Evolutionary conservation across 2,888 invertebrate genomes (phyloP), one percentile per base, ranked within the genome.

Genomic region (Hermaeophaga mercurialis): DNA sequence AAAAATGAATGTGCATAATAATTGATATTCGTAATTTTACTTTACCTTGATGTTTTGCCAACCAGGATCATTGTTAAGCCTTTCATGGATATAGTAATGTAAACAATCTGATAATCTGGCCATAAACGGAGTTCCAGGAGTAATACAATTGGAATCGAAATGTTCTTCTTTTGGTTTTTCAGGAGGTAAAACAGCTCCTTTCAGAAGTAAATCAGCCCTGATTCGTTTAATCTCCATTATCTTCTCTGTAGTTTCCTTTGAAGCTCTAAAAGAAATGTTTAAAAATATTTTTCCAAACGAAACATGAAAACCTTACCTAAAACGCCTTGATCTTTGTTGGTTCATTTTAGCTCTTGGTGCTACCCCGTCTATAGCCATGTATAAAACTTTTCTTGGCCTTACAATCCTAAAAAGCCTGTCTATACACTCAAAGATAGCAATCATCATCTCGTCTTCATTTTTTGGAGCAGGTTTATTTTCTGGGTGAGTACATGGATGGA

Each of bases 371-470:
- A 99, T 97, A 48, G 99, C 99, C 98, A 99, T 98, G 78, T 99
- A 99, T 61, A 99, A 80, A 38, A 99, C 66, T 76, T 94, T 94
- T 69, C 94, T 83, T 0, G 97, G 97, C 64, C 96, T 82, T 0
- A 96, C 94, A 70, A 97, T 96, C 43, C 87, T 84, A 79, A 98
- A 94, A 58, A 99, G 82, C 57, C 97, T 82, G 79, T 99, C 99
- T 63, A 99, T 97, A 77, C 96, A 98, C 71, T 97, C 97, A 76
- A 99, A 99, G 73, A 99, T 99, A 39, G 95, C 93, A 43, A 96
- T 85, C 96, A 99, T 99, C 99, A 99, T 99, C 82, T 99, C 99
- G 73, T 98, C 97, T 77, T 99, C 99, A 80, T 96, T 92, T 78
- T 92, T 94, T 0, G 99, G 99, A 0, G 98, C 90, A 1, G 97